phyloP scores from a whole-genome alignment of 2,797 vertebrate species.

The Crax fasciolata region DNA sequence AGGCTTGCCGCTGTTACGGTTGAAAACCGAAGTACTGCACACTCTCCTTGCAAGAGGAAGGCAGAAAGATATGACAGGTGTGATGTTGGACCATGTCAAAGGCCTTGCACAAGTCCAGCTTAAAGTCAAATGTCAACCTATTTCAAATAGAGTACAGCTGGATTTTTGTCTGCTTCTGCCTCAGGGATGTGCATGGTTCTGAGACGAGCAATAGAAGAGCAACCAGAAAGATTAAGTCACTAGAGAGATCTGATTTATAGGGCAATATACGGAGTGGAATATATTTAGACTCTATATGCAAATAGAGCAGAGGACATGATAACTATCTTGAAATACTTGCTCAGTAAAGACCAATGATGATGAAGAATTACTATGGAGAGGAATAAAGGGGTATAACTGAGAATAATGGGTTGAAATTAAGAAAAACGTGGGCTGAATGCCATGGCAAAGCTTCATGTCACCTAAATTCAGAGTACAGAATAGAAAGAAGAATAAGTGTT shows the following conservation, averaged over 20 bases:
- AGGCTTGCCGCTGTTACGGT: too few relatives aligned
- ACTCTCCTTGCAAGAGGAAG: too few relatives aligned
- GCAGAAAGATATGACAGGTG: too few relatives aligned
- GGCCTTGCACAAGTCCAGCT: too few relatives aligned
- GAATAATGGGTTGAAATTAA: conserved; percentile 58
- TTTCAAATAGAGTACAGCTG: background rate
- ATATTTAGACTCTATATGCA: conserved; percentile 33
- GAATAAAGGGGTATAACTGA: conserved; percentile 1
- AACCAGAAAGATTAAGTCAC: conserved; percentile 1
- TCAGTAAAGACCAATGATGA: background rate
- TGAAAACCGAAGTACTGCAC: too few relatives aligned
- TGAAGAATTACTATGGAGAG: background rate
- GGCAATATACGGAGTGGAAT: background rate
- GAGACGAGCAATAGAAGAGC: background rate
- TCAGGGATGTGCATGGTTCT: background rate
- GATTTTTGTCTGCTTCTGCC: background rate
- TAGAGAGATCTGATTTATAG: conserved; percentile 14
- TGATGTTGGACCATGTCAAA: too few relatives aligned
- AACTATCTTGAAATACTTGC: conserved; percentile 14
- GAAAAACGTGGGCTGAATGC: conserved; percentile 38
- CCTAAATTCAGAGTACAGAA: conserved; percentile 15
- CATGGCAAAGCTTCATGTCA: background rate
- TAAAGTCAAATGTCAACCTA: background rate
- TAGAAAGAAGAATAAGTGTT: background rate
- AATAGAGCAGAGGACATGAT: conserved; percentile 5